Evolutionary conservation across 2,888 invertebrate genomes (phyloP).

Genomic region (Nemurella pictetii): DNA sequence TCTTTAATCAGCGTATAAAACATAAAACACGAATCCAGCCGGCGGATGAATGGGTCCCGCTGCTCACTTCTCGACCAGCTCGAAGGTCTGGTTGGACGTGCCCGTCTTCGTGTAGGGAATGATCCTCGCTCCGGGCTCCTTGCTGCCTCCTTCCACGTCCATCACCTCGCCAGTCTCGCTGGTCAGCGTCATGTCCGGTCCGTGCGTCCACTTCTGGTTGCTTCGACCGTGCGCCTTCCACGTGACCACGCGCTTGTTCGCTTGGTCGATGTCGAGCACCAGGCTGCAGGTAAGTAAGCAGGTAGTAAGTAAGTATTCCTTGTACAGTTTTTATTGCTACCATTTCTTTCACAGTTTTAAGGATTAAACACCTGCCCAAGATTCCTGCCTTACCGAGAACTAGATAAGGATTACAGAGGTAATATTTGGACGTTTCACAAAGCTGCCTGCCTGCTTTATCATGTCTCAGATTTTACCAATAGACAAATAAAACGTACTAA

Average conservation of each 20-base stretch:
- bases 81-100: slow-evolving; percentile 11
- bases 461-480: no score
- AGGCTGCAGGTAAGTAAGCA: not conserved
- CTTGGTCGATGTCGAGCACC: slow-evolving; percentile 6
- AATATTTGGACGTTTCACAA: no score
- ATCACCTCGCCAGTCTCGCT: not conserved
- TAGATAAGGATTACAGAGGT: no score
- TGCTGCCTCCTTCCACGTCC: not conserved
- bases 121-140: not conserved
- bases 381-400: no score
- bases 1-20: not conserved
- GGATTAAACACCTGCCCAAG: no score
- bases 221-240: not conserved
- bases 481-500: no score
- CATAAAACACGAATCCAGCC: not conserved
- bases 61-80: not conserved
- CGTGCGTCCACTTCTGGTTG: slow-evolving; percentile 18
- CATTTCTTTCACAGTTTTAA: no score
- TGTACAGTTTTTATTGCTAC: no score
- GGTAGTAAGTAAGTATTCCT: no score
- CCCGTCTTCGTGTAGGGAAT: not conserved
- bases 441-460: no score
- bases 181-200: not conserved
- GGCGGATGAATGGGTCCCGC: not conserved
- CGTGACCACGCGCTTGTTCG: not conserved